Evolutionary conservation across 2,888 invertebrate genomes (phyloP), one percentile per base, ranked within the genome.

Genomic region (Acrocyrtus sp.): DNA sequence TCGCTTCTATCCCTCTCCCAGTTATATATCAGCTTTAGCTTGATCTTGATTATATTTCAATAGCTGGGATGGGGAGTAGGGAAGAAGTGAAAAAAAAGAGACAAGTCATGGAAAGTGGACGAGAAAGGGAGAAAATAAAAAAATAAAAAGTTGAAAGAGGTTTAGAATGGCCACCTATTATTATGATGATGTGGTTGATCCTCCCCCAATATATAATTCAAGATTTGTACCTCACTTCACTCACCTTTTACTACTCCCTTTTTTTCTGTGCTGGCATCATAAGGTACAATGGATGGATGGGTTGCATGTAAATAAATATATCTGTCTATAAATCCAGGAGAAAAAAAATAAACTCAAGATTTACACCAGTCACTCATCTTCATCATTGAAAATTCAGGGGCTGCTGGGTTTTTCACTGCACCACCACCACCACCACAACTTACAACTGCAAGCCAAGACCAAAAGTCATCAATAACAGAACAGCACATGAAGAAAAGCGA

Each of bases 131-230:
- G n/a, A n/a, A n/a, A n/a, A n/a, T n/a, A n/a, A n/a, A n/a, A n/a
- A n/a, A n/a, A n/a, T n/a, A n/a, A n/a, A n/a, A n/a, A n/a, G n/a
- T n/a, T n/a, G 34, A 50, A 51, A 65, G 63, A 58, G 45, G 58
- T 51, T 27, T 41, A 62, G 72, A 58, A 65, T 57, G 72, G 57
- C 57, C 58, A 72, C 63, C 72, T 65, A 65, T 72, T 72, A 72
- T 72, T 72, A 72, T 72, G 63, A 63, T 72, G 63, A 72, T 72
- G 63, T 72, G 72, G 72, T 62, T 62, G 70, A 63, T 72, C 72
- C 72, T 72, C 72, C 72, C 72, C 63, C 63, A 62, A 65, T 58
- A 63, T 63, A 65, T 58, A 63, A 63, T 57, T 57, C 41, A 65
- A 72, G 47, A 34, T 57, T 34, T 50, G 24, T 47, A 61, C 26